These are phyloP conservation scores for Antechinus stuartii DNA, from an alignment of 2,113 vertebrate species.

Conservation along the genomic window DNA sequence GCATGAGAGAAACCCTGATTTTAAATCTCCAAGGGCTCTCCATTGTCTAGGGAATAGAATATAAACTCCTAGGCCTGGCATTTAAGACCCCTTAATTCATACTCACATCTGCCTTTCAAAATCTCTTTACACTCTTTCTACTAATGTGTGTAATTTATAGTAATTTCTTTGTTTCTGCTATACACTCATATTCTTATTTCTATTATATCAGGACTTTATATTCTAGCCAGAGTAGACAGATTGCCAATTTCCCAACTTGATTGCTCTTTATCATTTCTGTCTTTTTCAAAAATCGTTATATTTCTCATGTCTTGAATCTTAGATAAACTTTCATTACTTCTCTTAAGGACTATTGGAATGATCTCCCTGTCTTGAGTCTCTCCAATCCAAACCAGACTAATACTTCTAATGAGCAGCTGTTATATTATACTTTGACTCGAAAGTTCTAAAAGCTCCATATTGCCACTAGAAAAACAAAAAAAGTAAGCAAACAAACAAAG, in stretches of 20 bases:
- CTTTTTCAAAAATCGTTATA: neutral
- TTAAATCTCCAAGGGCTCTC: slow-evolving; percentile 18
- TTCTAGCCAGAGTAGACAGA: neutral
- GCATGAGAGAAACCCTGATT: neutral
- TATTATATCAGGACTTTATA: neutral
- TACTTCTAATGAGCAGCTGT: neutral
- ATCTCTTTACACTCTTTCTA: neutral
- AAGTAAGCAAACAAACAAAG: too few relatives aligned
- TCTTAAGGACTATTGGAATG: neutral
- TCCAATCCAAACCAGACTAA: neutral
- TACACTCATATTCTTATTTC: neutral
- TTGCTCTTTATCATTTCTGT: neutral
- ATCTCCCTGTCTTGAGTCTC: neutral
- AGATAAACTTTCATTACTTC: neutral
- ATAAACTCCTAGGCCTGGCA: neutral
- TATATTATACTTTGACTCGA: neutral
- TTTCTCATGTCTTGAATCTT: neutral
- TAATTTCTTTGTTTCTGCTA: neutral
- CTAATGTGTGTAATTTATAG: neutral
- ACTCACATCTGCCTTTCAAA: neutral
- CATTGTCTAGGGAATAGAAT: neutral
- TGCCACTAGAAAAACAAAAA: neutral
- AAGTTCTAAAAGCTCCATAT: neutral
- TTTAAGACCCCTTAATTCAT: neutral
- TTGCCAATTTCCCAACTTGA: neutral